A percentile compares a stretch with the other conserved stretches of the same genome.
These are phyloP conservation scores for Trichomalopsis sarcophagae DNA, from an alignment of 1,140 invertebrate genomes.

Conservation along the genomic window DNA sequence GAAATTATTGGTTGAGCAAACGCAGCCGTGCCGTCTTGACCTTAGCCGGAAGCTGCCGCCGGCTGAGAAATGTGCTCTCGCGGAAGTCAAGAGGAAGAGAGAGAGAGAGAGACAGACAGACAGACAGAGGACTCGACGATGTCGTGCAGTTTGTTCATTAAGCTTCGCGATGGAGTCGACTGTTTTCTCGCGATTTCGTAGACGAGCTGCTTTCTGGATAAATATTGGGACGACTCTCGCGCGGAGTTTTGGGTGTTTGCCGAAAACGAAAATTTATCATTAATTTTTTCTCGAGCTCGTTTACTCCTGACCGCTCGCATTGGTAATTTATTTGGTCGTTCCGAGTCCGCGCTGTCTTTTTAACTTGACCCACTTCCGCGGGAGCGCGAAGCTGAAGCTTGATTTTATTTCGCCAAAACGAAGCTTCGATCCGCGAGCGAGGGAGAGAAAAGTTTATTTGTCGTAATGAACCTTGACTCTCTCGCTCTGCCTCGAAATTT, in stretches of 20 bases:
- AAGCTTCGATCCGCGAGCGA: not conserved
- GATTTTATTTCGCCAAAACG: not conserved
- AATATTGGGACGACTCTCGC: not conserved
- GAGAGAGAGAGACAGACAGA: too few relatives aligned
- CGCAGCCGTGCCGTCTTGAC: not conserved
- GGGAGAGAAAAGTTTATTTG: not conserved
- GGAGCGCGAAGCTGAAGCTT: not conserved
- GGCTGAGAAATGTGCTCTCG: not conserved
- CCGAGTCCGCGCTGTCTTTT: not conserved
- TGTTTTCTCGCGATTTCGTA: not conserved
- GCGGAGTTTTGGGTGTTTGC: not conserved
- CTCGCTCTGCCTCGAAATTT: not conserved
- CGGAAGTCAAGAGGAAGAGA: not conserved
- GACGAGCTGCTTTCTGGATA: not conserved
- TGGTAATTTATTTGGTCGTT: not conserved
- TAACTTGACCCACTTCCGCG: not conserved
- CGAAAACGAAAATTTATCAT: not conserved
- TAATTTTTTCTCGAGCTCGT: not conserved
- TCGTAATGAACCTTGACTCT: not conserved
- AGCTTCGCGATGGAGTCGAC: not conserved
- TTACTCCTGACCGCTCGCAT: not conserved
- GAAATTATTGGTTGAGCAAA: slow-evolving; percentile 10
- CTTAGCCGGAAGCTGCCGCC: not conserved
- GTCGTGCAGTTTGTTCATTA: not conserved
- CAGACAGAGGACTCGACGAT: not conserved